Percentiles rank a stretch among this genome's conserved stretches.
Conservation (phyloP, 2,797 vertebrate genomes). For the Gorsachius magnificus region DNA sequence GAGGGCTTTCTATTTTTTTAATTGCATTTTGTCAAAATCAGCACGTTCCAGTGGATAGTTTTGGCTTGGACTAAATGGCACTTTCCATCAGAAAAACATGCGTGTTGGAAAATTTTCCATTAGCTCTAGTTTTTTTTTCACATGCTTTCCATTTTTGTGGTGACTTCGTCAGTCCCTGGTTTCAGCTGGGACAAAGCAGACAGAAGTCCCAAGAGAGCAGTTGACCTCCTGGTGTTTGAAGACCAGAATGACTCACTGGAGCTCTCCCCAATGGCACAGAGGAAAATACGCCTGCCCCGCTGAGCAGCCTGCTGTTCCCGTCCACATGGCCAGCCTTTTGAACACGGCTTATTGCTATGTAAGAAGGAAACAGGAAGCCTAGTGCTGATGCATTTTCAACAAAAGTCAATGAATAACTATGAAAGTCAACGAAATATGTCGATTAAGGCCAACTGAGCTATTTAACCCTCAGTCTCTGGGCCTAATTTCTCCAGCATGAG, state of each 20-base stretch:
- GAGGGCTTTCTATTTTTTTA: neutral
- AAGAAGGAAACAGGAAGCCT: neutral
- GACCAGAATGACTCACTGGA: neutral
- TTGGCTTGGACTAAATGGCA: constrained; percentile 30
- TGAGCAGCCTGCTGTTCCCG: neutral
- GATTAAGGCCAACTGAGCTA: neutral
- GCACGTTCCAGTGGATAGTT: constrained; percentile 22
- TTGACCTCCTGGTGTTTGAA: neutral
- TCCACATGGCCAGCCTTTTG: neutral
- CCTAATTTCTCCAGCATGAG: neutral
- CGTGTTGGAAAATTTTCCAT: neutral
- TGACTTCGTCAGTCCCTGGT: neutral
- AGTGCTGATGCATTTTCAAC: neutral
- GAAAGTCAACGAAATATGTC: constrained; percentile 7
- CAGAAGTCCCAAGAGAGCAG: neutral
- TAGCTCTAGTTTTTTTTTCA: neutral
- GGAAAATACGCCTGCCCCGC: neutral
- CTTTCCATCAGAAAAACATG: constrained; percentile 30
- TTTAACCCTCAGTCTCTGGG: neutral
- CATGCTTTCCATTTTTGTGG: constrained; percentile 52
- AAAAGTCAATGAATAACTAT: neutral
- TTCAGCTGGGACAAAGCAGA: neutral
- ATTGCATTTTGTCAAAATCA: constrained; percentile 37
- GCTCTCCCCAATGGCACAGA: neutral
- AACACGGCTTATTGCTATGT: neutral